Percentiles rank a stretch among this genome's conserved stretches.
phyloP scores from a whole-genome alignment of 2,113 vertebrate species.

The Rousettus leschenaultii region DNA sequence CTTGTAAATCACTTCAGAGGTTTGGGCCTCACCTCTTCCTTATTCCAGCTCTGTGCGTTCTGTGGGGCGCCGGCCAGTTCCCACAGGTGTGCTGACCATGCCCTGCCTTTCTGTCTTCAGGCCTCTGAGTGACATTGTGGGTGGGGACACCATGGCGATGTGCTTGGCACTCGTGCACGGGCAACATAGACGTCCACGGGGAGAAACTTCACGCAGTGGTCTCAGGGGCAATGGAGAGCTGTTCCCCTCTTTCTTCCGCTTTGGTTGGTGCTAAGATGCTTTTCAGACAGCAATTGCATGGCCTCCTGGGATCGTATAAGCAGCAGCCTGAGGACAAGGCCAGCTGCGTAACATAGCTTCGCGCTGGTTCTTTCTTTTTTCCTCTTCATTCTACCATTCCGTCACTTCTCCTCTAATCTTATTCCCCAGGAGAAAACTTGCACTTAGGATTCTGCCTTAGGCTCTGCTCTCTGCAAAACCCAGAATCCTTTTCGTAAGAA shows the following conservation, averaged over 20 bases:
- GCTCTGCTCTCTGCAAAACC: not conserved
- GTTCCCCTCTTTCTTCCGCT: not conserved
- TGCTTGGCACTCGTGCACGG: not conserved
- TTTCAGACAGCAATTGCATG: not conserved
- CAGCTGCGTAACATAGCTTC: not conserved
- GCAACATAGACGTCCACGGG: not conserved
- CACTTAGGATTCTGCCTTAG: not conserved
- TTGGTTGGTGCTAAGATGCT: not conserved
- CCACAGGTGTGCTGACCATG: not conserved
- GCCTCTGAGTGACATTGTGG: not conserved
- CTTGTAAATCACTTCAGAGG: not conserved
- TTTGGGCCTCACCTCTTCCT: not conserved
- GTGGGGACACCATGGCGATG: not conserved
- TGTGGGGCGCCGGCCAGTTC: not conserved
- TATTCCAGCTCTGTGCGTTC: not conserved
- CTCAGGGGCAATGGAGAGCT: not conserved
- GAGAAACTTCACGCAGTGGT: not conserved
- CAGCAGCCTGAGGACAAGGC: not conserved
- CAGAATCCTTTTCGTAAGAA: not conserved
- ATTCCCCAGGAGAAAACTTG: not conserved
- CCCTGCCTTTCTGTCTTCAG: not conserved
- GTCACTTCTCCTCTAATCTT: not conserved
- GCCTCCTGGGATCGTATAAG: not conserved
- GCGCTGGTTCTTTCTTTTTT: not conserved
- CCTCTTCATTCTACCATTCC: too few relatives aligned